Evolutionary conservation across 2,113 vertebrate species (phyloP).

Genomic region (Notiomystis cincta): DNA sequence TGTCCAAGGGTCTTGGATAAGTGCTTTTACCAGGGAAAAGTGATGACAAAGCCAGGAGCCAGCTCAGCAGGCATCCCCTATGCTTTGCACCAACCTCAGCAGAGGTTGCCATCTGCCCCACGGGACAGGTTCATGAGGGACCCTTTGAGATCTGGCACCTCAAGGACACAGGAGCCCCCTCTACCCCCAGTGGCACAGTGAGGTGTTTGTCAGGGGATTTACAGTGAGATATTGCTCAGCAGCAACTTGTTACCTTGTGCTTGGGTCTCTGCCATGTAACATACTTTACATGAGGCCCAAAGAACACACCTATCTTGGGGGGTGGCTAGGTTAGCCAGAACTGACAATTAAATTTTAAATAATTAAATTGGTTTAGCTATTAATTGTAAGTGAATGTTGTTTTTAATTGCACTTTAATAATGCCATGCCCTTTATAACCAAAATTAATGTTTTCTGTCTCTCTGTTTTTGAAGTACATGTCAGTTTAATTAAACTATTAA

Average conservation of each 20-base stretch:
- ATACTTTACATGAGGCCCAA: neutral
- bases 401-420: conserved; percentile 83
- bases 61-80: neutral
- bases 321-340: conserved; percentile 61
- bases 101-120: neutral
- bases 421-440: conserved; percentile 79
- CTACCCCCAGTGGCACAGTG: neutral
- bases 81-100: neutral
- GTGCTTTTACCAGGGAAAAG: neutral
- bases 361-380: conserved; percentile 75
- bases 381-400: conserved; percentile 73
- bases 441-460: conserved; percentile 78
- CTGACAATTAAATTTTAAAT: conserved; percentile 72
- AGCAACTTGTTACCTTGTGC: neutral
- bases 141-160: neutral
- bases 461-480: conserved; percentile 78
- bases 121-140: neutral
- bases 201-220: neutral
- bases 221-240: neutral
- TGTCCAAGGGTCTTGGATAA: neutral
- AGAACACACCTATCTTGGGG: conserved; percentile 24
- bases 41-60: neutral
- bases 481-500: conserved; percentile 83
- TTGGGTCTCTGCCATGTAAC: neutral
- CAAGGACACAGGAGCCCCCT: neutral